Conservation (phyloP, 2,797 vertebrate genomes). For the Melopsittacus undulatus region DNA sequence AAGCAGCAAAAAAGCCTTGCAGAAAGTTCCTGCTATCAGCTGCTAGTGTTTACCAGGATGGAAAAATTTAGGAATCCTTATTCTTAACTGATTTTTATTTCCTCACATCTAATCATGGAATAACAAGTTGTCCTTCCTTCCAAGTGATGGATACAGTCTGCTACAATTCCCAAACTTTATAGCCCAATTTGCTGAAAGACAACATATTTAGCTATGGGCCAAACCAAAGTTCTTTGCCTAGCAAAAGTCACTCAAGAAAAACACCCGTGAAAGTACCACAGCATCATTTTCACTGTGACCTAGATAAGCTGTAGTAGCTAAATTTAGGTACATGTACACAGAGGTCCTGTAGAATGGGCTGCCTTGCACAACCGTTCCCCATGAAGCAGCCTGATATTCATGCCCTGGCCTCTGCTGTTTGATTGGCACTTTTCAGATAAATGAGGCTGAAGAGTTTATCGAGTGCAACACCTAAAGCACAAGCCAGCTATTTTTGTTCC, state of each 20-base stretch:
- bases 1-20: too few species aligned
- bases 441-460: not conserved
- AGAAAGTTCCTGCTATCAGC: too few species aligned
- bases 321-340: not conserved
- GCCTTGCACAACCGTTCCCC: not conserved
- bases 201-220: not conserved
- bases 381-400: not conserved
- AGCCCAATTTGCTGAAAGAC: not conserved
- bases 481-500: not conserved
- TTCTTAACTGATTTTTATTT: not conserved
- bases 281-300: not conserved
- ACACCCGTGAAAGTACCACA: not conserved
- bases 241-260: not conserved
- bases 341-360: not conserved
- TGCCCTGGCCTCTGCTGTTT: not conserved
- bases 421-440: not conserved
- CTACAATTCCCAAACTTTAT: not conserved
- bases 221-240: not conserved
- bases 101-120: not conserved
- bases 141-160: not conserved
- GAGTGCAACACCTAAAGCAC: not conserved
- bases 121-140: not conserved
- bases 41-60: not conserved
- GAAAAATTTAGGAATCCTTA: not conserved
- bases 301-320: not conserved